These are phyloP conservation scores for Beroe ovata DNA, from an alignment of 37 sponge, comb jelly and placozoan genomes.

Conservation along the genomic window DNA sequence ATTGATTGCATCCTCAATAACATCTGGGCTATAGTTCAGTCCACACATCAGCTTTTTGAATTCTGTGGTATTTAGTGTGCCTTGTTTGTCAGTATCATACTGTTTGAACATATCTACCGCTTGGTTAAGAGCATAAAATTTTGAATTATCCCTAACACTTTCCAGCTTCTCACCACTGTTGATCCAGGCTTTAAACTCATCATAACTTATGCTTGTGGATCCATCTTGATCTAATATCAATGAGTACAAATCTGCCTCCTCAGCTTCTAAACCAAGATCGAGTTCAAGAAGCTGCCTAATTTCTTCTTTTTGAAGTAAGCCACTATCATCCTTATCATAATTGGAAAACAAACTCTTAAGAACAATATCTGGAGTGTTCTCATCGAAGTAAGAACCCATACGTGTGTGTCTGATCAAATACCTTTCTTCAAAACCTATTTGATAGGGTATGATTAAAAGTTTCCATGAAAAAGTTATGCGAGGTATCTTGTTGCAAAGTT, in stretches of 20 bases:
- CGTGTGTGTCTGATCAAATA: too few relatives aligned
- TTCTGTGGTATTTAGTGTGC: background rate
- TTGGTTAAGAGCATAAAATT: background rate
- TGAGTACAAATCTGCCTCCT: constrained; percentile 3
- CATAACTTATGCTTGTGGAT: background rate
- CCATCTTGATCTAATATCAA: constrained; percentile 19
- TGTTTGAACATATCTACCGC: constrained; percentile 46
- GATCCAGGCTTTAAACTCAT: constrained; percentile 16
- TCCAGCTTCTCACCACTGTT: constrained; percentile 9
- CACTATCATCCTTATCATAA: constrained; percentile 43
- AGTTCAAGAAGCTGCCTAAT: background rate
- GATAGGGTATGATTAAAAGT: too few relatives aligned
- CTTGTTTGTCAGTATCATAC: constrained; percentile 29
- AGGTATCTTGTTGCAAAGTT: too few relatives aligned
- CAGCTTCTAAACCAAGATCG: background rate
- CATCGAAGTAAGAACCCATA: background rate
- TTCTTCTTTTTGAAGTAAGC: background rate
- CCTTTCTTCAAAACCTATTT: too few relatives aligned
- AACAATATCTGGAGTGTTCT: constrained; percentile 33
- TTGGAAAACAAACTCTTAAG: constrained; percentile 40
- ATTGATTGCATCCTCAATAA: background rate
- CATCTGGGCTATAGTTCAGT: background rate
- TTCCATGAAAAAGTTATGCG: too few relatives aligned
- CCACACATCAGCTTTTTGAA: background rate
- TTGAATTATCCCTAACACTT: background rate